Evolutionary conservation across 2,113 vertebrate genomes (phyloP).

Genomic region (Antechinus flavipes): DNA sequence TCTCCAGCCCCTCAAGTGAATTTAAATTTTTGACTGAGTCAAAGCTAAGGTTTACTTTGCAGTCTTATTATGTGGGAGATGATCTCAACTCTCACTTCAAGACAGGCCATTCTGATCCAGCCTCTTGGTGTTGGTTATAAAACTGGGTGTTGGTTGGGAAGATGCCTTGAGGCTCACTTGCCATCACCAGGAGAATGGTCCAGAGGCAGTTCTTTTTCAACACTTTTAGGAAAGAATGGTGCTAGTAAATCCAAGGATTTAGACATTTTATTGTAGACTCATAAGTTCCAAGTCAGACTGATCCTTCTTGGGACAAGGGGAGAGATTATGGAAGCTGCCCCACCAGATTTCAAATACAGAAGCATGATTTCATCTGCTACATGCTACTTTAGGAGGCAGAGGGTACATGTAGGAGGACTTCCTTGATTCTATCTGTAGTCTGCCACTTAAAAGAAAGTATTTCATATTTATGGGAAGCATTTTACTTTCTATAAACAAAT

Average conservation of each 20-base stretch:
- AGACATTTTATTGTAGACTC: neutral
- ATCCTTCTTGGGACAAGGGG: neutral
- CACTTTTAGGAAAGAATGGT: constrained; percentile 16
- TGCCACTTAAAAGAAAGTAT: neutral
- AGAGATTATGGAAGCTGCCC: neutral
- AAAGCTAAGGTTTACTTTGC: neutral
- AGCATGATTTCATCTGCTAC: neutral
- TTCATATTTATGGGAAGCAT: neutral
- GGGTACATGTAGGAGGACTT: neutral
- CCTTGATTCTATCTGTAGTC: neutral
- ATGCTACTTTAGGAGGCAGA: neutral
- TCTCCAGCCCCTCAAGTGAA: too few species aligned
- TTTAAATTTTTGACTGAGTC: neutral
- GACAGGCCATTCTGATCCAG: neutral
- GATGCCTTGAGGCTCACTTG: neutral
- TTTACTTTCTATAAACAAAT: neutral
- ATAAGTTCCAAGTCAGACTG: neutral
- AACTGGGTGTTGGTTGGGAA: neutral
- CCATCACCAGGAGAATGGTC: constrained; percentile 31
- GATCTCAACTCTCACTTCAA: neutral
- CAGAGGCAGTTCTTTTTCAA: neutral
- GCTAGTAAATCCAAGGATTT: neutral
- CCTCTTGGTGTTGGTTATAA: neutral
- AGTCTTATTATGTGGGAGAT: neutral
- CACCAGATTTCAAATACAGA: neutral